These are phyloP conservation scores for Neuroscelio doddi DNA, from an alignment of 2,888 invertebrate genomes.

Conservation along the genomic window DNA sequence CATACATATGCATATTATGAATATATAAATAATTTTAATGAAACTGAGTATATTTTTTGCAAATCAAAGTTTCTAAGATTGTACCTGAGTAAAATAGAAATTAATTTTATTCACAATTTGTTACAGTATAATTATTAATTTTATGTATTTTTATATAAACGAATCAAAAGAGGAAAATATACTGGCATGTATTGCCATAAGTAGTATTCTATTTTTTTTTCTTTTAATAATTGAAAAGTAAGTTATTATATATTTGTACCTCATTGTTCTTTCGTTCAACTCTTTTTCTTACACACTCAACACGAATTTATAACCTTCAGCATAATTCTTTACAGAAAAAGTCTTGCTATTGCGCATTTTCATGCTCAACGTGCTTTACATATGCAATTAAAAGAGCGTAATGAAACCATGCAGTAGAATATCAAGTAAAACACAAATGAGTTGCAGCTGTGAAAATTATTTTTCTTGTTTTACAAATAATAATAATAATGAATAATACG, in stretches of 20 bases:
- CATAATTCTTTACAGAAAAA: slow-evolving; percentile 15
- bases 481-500: too few relatives aligned
- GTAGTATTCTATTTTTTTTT: slow-evolving; percentile 7
- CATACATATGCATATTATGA: too few relatives aligned
- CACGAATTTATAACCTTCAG: slow-evolving; percentile 17
- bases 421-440: not conserved
- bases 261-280: slow-evolving; percentile 10
- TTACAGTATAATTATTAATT: too few relatives aligned
- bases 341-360: slow-evolving; percentile 6
- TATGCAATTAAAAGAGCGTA: not conserved
- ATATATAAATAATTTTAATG: too few relatives aligned
- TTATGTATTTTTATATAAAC: not conserved
- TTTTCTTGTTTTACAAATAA: too few relatives aligned
- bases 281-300: slow-evolving; percentile 12
- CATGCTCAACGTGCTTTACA: not conserved
- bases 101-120: too few relatives aligned
- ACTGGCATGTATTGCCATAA: slow-evolving; percentile 7
- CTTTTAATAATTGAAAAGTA: slow-evolving; percentile 8
- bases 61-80: not conserved
- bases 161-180: not conserved
- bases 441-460: too few relatives aligned
- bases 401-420: not conserved
- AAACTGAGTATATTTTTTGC: not conserved
- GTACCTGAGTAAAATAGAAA: too few relatives aligned
- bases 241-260: too few relatives aligned